phyloP scores from a whole-genome alignment of 1,140 invertebrate species.

The Chymomyza costata region DNA sequence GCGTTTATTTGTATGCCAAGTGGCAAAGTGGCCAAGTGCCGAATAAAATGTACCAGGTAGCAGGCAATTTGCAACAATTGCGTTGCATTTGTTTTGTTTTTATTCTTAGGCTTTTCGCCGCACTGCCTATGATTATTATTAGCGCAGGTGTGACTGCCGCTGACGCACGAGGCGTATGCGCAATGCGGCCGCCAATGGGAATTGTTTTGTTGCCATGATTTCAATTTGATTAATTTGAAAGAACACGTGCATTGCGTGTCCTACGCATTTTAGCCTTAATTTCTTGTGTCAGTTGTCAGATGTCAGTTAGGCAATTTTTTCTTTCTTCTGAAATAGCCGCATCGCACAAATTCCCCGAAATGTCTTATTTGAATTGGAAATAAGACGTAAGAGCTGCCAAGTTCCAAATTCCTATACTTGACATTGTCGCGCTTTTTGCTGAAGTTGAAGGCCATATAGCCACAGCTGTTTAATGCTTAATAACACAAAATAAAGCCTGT shows the following conservation, averaged over 20 bases:
- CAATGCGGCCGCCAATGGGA: conserved; percentile 16
- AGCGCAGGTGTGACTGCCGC: conserved; percentile 26
- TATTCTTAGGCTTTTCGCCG: background rate
- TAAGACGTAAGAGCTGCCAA: conserved; percentile 32
- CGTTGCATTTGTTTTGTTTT: conserved; percentile 38
- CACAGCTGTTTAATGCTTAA: no score
- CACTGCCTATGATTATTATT: conserved; percentile 19
- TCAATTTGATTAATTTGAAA: no score
- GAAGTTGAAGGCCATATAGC: conserved; percentile 65
- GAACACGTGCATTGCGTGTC: no score
- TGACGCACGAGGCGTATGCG: conserved; percentile 44
- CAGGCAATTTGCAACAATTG: conserved; percentile 36
- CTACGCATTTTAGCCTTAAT: conserved; percentile 35
- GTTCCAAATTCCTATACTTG: conserved; percentile 17
- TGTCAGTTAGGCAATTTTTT: conserved; percentile 13
- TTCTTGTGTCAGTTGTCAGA: conserved; percentile 55
- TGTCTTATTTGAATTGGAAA: conserved; percentile 52
- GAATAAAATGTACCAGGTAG: conserved; percentile 14
- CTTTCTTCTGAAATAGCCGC: conserved; percentile 23
- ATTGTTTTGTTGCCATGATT: no score
- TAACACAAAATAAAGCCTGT: no score
- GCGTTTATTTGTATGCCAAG: conserved; percentile 34
- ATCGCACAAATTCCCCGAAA: conserved; percentile 35
- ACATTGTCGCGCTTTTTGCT: conserved; percentile 52
- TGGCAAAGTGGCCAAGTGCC: no score